Base-by-base conservation (phyloP, 2,888 invertebrate genomes). In the Pycnomerus fuliginosus region DNA sequence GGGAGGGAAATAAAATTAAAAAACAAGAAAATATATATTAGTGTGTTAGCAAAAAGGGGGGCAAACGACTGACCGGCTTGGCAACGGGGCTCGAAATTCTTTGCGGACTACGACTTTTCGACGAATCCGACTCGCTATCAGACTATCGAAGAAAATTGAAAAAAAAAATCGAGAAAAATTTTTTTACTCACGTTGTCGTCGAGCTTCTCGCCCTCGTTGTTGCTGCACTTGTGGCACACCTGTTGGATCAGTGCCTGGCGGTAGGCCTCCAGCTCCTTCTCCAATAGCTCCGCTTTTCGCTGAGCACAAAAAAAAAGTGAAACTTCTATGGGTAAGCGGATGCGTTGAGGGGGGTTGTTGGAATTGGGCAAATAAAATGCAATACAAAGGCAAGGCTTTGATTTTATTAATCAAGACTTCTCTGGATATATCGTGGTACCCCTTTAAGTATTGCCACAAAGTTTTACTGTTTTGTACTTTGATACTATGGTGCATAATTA, bases 231-330 rank as follows among this genome's bases (percentile, higher is more conserved):
- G 62, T 82, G 83, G 62, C 83, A 83, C 31, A 80, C 76, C 70
- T 82, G 80, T 56, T 77, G 80, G 55, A 84, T 74, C 50, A 93
- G 74, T 36, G 87, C 86, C 70, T 86, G 77, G 52, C 90, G 80
- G 50, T 90, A 87, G 46, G 83, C 80, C 39, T 87, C 83, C 41
- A 93, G 74, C 71, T 92, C 90, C 39, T 83, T 82, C 62, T 84
- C 80, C 35, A 93, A 74, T 14, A 84, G 82, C 62, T 89, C 87
- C 53, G 90, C 86, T 61, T 85, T 83, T 69, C 82, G 75, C 90
- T 90, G 72, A 65, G 56, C 31, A 50, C 61, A 12, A 12, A 32
- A 14, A 30, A 29, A 12, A 10, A 15, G 16, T 20, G 20, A 20
- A 20, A 14, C n/a, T n/a, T n/a, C n/a, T n/a, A n/a, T n/a, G n/a